phyloP scores from a whole-genome alignment of 2,888 invertebrate genomes.

The Pogonocherus hispidulus region DNA sequence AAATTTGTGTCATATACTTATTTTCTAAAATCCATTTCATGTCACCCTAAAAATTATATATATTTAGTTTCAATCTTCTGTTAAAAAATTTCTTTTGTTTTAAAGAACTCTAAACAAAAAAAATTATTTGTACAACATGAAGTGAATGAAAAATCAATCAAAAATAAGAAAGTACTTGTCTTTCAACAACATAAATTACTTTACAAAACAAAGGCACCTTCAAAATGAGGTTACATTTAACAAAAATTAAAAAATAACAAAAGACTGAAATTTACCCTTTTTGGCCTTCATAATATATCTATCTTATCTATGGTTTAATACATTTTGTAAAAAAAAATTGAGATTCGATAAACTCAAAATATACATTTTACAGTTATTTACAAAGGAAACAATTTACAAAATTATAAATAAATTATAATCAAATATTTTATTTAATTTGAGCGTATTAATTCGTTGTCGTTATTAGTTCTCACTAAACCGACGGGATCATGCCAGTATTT shows the following conservation, averaged over 20 bases:
- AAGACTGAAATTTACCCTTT: constrained; percentile 39
- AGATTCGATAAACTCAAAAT: constrained; percentile 45
- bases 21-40: not conserved
- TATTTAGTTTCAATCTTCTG: constrained; percentile 36
- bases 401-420: constrained; percentile 42
- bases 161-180: not conserved
- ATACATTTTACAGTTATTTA: constrained; percentile 44
- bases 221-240: not conserved
- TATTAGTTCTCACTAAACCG: constrained; percentile 17
- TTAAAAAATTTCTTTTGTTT: constrained; percentile 23
- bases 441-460: constrained; percentile 42
- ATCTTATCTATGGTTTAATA: constrained; percentile 29
- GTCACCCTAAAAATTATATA: constrained; percentile 10
- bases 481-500: constrained; percentile 47
- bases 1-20: too few relatives aligned
- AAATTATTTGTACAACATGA: not conserved
- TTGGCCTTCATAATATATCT: constrained; percentile 26
- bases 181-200: not conserved
- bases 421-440: constrained; percentile 35
- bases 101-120: constrained; percentile 5
- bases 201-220: constrained; percentile 1
- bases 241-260: constrained; percentile 30
- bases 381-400: constrained; percentile 43
- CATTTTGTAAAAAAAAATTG: constrained; percentile 38
- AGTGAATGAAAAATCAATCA: not conserved